phyloP scores from a whole-genome alignment of 2,888 invertebrate species.

The Leptinotarsa haldemani region DNA sequence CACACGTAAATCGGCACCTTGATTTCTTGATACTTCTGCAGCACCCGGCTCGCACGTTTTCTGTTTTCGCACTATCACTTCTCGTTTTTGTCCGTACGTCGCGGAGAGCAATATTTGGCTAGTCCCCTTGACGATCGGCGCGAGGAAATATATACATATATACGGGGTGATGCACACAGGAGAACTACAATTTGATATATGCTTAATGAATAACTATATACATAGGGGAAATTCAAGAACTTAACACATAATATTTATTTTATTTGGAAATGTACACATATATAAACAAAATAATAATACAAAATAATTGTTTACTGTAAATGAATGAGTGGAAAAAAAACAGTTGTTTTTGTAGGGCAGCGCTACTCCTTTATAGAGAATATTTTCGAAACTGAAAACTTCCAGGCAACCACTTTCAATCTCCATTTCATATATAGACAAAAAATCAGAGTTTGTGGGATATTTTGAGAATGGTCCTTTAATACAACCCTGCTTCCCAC shows the following conservation, averaged over 20 bases:
- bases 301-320: slow-evolving; percentile 16
- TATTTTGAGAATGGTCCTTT: slow-evolving; percentile 21
- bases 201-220: no score
- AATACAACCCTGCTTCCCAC: slow-evolving; percentile 26
- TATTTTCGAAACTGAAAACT: slow-evolving; percentile 24
- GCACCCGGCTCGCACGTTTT: no score
- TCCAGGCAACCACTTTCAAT: slow-evolving; percentile 25
- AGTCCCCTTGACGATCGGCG: no score
- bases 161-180: no score
- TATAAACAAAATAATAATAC: slow-evolving; percentile 12
- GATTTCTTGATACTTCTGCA: no score
- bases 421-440: slow-evolving; percentile 26
- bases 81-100: no score
- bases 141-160: no score
- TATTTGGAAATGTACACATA: slow-evolving; percentile 13
- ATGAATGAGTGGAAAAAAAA: slow-evolving; percentile 15
- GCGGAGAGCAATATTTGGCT: no score
- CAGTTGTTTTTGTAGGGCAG: slow-evolving; percentile 21
- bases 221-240: no score
- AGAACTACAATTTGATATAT: no score
- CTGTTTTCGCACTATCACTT: no score
- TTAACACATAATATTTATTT: neutral
- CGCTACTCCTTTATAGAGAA: slow-evolving; percentile 25
- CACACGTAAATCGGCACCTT: no score
- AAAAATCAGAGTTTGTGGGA: slow-evolving; percentile 27